These are phyloP conservation scores for Basileuterus tristriatus DNA, from an alignment of 2,797 vertebrate genomes.

Conservation along the genomic window DNA sequence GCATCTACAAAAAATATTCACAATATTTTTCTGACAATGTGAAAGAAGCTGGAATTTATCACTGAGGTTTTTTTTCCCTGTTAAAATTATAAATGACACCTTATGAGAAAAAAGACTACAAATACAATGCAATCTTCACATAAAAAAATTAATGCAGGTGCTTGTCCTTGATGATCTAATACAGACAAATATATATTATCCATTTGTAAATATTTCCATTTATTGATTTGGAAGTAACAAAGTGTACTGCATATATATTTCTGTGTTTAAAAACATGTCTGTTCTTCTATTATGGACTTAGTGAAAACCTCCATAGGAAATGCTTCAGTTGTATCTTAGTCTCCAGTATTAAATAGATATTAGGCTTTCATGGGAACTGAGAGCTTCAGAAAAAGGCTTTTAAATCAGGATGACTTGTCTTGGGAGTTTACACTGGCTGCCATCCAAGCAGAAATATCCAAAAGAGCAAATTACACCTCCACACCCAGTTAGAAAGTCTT, in stretches of 20 bases:
- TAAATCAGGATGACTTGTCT: constrained; percentile 65
- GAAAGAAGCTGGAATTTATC: background rate
- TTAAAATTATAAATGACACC: background rate
- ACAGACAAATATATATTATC: background rate
- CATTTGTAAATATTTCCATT: background rate
- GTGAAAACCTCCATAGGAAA: background rate
- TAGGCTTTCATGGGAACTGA: constrained; percentile 50
- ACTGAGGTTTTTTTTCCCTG: background rate
- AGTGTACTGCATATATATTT: background rate
- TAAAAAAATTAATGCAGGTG: background rate
- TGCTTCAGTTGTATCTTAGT: constrained; percentile 20
- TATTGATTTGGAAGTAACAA: background rate
- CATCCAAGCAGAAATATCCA: constrained; percentile 59
- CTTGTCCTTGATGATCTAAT: background rate
- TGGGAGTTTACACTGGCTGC: constrained; percentile 70
- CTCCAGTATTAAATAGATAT: background rate
- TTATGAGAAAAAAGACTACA: background rate
- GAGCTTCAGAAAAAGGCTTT: constrained; percentile 58
- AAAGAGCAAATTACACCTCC: constrained; percentile 73
- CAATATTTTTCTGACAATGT: background rate
- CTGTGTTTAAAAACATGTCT: background rate
- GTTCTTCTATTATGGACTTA: background rate
- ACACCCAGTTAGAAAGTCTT: constrained; percentile 75
- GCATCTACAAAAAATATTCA: background rate
- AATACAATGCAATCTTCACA: background rate